phyloP scores from a whole-genome alignment of 2,888 invertebrate species.

The Autographa gamma region DNA sequence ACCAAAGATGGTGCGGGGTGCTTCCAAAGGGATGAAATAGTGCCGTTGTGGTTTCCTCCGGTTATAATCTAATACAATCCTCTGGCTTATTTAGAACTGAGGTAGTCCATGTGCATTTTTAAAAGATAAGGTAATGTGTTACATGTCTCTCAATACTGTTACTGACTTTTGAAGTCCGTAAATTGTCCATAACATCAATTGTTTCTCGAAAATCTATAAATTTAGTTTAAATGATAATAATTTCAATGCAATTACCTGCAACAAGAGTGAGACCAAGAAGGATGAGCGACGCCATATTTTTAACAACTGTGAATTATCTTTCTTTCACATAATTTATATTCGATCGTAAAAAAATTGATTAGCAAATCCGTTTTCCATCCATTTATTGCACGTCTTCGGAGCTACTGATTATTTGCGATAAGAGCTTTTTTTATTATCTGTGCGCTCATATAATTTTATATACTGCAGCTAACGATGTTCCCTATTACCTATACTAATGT shows the following conservation, averaged over 20 bases:
- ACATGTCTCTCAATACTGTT: no score
- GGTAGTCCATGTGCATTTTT: no score
- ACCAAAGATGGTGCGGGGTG: no score
- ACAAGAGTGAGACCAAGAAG: background rate
- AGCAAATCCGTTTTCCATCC: conserved; percentile 1
- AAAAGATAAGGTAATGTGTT: no score
- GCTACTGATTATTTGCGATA: background rate
- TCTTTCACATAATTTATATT: background rate
- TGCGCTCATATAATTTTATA: background rate
- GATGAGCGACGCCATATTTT: conserved; percentile 6
- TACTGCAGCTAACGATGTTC: background rate
- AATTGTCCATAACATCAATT: no score
- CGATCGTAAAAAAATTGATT: conserved; percentile 24
- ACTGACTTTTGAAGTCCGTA: no score
- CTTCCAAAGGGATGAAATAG: no score
- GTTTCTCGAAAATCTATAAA: no score
- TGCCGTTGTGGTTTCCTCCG: no score
- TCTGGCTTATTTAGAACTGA: no score
- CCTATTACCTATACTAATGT: background rate
- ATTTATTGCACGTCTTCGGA: background rate
- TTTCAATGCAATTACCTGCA: background rate
- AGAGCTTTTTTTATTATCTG: background rate
- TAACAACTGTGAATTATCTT: background rate
- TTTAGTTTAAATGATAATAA: background rate
- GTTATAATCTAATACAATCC: no score